Conservation (phyloP, 2,113 vertebrate species). For the Neoarius graeffei region DNA sequence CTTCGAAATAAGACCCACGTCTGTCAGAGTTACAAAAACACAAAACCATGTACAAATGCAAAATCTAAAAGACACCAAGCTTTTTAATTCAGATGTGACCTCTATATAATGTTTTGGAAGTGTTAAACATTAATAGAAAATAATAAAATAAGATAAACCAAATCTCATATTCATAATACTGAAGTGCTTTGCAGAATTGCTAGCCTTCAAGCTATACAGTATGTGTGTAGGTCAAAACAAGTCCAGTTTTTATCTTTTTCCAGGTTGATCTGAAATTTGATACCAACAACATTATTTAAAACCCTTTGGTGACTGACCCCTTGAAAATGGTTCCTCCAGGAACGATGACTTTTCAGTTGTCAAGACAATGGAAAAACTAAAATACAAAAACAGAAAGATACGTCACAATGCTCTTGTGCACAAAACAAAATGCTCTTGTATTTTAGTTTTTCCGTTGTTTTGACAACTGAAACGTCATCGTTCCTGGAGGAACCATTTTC, state of each 20-base stretch:
- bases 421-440: too few relatives aligned
- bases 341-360: too few relatives aligned
- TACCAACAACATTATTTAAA: background rate
- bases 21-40: background rate
- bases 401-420: too few relatives aligned
- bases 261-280: slow-evolving; percentile 39
- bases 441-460: too few relatives aligned
- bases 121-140: background rate
- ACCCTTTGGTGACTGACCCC: too few relatives aligned
- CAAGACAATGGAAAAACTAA: too few relatives aligned
- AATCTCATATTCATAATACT: background rate
- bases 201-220: background rate
- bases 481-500: too few relatives aligned
- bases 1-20: background rate
- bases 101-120: background rate
- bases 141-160: background rate
- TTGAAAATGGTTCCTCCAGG: too few relatives aligned
- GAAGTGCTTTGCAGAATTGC: background rate
- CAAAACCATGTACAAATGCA: background rate
- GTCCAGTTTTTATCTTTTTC: slow-evolving; percentile 26
- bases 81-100: background rate
- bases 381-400: too few relatives aligned
- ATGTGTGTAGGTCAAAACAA: background rate
- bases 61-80: background rate
- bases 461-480: too few relatives aligned